A percentile compares a stretch with the other conserved stretches of the same genome.
These are phyloP conservation scores for Halictus quadricinctus DNA, from an alignment of 2,888 invertebrate genomes.

Conservation along the genomic window DNA sequence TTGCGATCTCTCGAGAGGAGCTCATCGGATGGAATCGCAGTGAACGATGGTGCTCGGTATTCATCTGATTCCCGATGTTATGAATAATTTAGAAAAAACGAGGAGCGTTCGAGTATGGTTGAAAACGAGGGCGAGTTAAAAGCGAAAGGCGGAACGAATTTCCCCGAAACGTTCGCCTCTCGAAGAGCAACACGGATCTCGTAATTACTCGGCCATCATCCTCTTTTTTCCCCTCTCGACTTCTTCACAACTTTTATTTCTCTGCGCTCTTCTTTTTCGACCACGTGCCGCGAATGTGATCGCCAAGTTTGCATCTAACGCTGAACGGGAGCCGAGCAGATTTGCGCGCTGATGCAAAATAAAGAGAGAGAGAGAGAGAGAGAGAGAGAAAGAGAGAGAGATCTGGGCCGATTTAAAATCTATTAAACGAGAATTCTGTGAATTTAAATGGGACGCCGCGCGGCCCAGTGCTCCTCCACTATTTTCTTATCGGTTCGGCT, in stretches of 20 bases:
- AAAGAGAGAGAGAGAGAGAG: neutral
- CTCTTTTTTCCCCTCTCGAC: neutral
- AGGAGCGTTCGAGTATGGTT: no score
- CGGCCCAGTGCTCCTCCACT: neutral
- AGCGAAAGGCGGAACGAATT: constrained; percentile 17
- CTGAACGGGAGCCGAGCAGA: constrained; percentile 1
- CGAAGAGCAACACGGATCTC: constrained; percentile 7
- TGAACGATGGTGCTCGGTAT: neutral
- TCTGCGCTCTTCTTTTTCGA: neutral
- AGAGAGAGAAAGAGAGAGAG: neutral
- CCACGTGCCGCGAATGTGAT: constrained; percentile 35
- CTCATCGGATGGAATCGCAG: neutral
- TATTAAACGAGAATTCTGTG: constrained; percentile 40
- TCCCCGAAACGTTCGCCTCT: constrained; percentile 18
- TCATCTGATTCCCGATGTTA: neutral
- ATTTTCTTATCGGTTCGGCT: neutral
- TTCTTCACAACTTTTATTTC: neutral
- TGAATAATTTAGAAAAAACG: neutral
- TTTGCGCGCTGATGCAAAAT: constrained; percentile 6
- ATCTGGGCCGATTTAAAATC: constrained; percentile 32
- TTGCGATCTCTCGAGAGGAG: neutral
- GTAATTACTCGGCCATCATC: constrained; percentile 51
- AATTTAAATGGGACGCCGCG: constrained; percentile 26
- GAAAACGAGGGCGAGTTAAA: neutral
- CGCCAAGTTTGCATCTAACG: constrained; percentile 29